These are phyloP conservation scores for Bombus soroeensis DNA, from an alignment of 1,140 invertebrate species.

Conservation along the genomic window DNA sequence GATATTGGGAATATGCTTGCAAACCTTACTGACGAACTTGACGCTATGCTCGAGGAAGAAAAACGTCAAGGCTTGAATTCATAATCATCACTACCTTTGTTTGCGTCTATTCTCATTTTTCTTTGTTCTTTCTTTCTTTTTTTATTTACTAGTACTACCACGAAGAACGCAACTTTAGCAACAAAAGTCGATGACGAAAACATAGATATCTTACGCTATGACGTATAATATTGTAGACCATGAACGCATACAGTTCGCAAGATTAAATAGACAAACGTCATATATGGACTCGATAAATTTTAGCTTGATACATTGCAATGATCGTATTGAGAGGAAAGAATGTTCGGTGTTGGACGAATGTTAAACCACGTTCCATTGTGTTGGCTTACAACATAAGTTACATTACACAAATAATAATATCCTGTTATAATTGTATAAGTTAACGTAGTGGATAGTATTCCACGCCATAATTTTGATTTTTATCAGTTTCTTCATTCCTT, in stretches of 20 bases:
- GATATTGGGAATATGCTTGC: slow-evolving; percentile 98
- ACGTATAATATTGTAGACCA: slow-evolving; percentile 20
- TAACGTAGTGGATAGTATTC: slow-evolving; percentile 37
- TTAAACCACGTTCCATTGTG: slow-evolving; percentile 10
- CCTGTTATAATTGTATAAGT: slow-evolving; percentile 41
- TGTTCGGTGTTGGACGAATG: slow-evolving; percentile 1
- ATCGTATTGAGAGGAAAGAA: slow-evolving; percentile 1
- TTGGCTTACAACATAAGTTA: slow-evolving; percentile 32
- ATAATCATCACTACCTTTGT: slow-evolving; percentile 75
- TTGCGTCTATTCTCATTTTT: slow-evolving; percentile 22
- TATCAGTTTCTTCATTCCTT: slow-evolving; percentile 2
- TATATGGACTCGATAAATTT: not conserved
- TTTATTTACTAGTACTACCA: slow-evolving; percentile 68
- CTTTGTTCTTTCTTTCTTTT: not conserved
- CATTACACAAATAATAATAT: slow-evolving; percentile 45
- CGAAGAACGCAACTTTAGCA: slow-evolving; percentile 49
- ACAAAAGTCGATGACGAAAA: slow-evolving; percentile 6
- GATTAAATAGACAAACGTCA: slow-evolving; percentile 18
- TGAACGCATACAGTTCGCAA: slow-evolving; percentile 5
- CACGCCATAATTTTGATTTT: slow-evolving; percentile 16
- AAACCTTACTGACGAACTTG: slow-evolving; percentile 95
- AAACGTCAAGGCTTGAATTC: slow-evolving; percentile 89
- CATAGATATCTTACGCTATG: not conserved
- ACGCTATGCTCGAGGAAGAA: slow-evolving; percentile 97
- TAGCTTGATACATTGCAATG: not conserved